phyloP scores from a whole-genome alignment of 2,113 vertebrate genomes.

The Aegithalos caudatus region DNA sequence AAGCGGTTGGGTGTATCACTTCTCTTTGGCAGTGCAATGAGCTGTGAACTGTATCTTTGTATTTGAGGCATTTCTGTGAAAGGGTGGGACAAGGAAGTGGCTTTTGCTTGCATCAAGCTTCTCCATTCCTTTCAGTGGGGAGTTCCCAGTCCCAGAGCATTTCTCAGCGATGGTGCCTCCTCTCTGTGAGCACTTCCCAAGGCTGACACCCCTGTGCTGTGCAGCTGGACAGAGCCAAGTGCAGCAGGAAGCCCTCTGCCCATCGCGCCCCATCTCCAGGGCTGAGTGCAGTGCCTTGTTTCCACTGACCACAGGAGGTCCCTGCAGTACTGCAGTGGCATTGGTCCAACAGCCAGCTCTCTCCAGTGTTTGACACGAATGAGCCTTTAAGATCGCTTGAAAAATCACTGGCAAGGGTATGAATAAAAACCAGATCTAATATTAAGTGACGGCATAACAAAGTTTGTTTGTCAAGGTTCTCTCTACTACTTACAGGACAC shows the following conservation, averaged over 20 bases:
- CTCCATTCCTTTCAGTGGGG: background rate
- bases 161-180: background rate
- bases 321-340: background rate
- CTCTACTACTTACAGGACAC: background rate
- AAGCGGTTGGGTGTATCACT: background rate
- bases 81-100: background rate
- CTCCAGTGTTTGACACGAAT: background rate
- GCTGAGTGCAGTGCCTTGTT: background rate
- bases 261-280: background rate
- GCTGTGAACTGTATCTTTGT: background rate
- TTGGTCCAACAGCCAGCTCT: too few relatives aligned
- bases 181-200: fast-evolving
- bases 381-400: background rate
- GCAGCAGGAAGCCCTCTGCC: background rate
- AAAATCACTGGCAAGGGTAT: background rate
- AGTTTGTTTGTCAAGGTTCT: background rate
- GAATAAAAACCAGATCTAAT: background rate
- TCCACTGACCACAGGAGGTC: background rate
- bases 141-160: background rate
- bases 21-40: background rate
- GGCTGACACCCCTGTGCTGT: background rate
- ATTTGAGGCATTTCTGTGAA: background rate
- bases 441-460: background rate
- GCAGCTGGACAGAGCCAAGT: background rate
- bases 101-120: background rate